A percentile compares a stretch with the other conserved stretches of the same genome.
These are phyloP conservation scores for Pachycephus smyrnensis DNA, from an alignment of 2,888 invertebrate species.

Conservation along the genomic window DNA sequence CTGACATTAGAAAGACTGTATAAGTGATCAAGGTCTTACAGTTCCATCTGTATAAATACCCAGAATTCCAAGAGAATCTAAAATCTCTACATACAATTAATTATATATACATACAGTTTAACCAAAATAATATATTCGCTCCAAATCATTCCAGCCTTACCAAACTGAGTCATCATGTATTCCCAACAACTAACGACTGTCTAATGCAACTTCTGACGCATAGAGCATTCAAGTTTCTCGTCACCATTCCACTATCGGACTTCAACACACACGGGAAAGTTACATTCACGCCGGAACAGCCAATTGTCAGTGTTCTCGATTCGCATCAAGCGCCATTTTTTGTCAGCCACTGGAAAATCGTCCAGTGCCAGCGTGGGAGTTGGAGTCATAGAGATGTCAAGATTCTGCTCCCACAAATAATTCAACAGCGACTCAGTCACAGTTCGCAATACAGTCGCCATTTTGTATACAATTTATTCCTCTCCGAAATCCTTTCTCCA, in stretches of 20 bases:
- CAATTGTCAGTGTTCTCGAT: neutral
- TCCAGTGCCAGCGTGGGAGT: neutral
- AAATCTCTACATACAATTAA: neutral
- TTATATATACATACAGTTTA: neutral
- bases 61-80: too few relatives aligned
- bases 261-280: too few relatives aligned
- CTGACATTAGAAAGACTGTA: too few relatives aligned
- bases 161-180: too few relatives aligned
- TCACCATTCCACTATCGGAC: too few relatives aligned
- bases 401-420: neutral
- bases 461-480: neutral
- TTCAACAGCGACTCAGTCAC: neutral
- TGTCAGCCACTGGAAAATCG: neutral
- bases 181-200: too few relatives aligned
- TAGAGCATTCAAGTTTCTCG: too few relatives aligned
- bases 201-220: too few relatives aligned
- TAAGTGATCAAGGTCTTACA: too few relatives aligned
- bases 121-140: slow-evolving; percentile 1
- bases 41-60: too few relatives aligned
- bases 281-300: neutral
- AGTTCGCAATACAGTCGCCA: neutral
- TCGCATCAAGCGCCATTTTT: neutral
- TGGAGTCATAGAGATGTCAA: neutral
- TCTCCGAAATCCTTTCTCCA: neutral
- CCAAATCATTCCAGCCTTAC: slow-evolving; percentile 3